Evolutionary conservation across 2,113 vertebrate genomes (phyloP).

Genomic region (Glareola pratincola): DNA sequence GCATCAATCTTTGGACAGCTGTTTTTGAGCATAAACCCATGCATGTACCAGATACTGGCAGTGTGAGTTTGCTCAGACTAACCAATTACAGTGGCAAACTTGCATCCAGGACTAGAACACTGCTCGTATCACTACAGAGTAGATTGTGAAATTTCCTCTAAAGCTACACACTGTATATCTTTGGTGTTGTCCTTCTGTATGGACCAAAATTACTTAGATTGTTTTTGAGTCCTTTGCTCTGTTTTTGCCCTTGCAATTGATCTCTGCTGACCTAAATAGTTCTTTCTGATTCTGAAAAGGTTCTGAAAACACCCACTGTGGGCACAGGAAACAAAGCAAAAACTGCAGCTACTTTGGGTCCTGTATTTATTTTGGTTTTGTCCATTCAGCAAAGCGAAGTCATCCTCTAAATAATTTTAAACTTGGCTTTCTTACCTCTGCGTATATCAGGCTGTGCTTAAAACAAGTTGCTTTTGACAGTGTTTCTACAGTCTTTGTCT

Average conservation of each 20-base stretch:
- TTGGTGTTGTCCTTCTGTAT: not conserved
- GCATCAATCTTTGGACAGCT: not conserved
- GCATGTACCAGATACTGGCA: not conserved
- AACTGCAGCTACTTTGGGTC: not conserved
- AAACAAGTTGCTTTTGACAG: not conserved
- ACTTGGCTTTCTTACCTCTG: not conserved
- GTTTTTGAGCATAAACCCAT: not conserved
- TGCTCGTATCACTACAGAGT: not conserved
- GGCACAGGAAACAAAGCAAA: not conserved
- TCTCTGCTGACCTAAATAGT: constrained; percentile 5
- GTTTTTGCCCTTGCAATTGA: not conserved
- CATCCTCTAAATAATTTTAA: not conserved
- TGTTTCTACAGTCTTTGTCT: constrained; percentile 44
- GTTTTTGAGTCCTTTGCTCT: not conserved
- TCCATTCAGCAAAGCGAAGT: constrained; percentile 28
- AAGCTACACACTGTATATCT: not conserved
- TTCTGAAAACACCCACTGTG: not conserved
- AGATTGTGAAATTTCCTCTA: not conserved
- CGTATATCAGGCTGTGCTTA: not conserved
- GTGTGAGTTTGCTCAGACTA: not conserved
- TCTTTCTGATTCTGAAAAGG: not conserved
- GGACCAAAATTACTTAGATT: not conserved
- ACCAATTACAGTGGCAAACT: not conserved
- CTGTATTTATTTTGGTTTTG: constrained; percentile 4
- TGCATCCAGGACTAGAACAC: not conserved